Evolutionary conservation across 2,113 vertebrate species (phyloP).

Genomic region (Suricata suricatta): DNA sequence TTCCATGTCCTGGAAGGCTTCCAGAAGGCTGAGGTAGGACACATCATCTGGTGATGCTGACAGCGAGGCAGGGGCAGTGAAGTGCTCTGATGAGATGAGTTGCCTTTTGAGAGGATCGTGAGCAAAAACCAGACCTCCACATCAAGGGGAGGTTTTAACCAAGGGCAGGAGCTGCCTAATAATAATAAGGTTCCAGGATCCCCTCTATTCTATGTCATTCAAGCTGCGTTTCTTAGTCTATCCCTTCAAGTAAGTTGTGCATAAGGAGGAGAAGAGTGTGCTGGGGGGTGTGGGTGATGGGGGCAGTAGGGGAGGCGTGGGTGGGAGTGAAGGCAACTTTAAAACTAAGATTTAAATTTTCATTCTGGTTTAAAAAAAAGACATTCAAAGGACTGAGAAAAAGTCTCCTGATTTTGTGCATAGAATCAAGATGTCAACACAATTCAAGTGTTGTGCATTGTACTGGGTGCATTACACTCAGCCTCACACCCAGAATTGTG

Average conservation of each 20-base stretch:
- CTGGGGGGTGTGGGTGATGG: too few species aligned
- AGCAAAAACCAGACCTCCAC: neutral
- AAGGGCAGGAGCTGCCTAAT: neutral
- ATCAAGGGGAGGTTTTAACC: neutral
- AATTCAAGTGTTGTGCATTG: neutral
- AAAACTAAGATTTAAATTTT: neutral
- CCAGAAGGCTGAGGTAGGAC: neutral
- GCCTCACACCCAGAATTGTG: neutral
- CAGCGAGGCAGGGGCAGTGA: neutral
- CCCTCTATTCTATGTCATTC: neutral
- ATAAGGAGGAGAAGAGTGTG: neutral
- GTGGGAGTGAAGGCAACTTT: neutral
- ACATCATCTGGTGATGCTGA: neutral
- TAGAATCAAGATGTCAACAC: neutral
- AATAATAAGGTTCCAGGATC: neutral
- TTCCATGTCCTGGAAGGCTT: neutral
- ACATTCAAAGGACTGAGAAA: neutral
- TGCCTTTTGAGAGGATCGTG: neutral
- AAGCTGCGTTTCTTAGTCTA: neutral
- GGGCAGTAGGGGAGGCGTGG: rapidly evolving
- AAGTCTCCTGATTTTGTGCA: neutral
- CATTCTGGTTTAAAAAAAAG: neutral
- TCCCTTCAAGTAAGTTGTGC: neutral
- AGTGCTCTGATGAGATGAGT: neutral
- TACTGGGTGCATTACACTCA: neutral